These are phyloP conservation scores for Agapetus fuscipes DNA, from an alignment of 2,888 invertebrate genomes.

Conservation along the genomic window DNA sequence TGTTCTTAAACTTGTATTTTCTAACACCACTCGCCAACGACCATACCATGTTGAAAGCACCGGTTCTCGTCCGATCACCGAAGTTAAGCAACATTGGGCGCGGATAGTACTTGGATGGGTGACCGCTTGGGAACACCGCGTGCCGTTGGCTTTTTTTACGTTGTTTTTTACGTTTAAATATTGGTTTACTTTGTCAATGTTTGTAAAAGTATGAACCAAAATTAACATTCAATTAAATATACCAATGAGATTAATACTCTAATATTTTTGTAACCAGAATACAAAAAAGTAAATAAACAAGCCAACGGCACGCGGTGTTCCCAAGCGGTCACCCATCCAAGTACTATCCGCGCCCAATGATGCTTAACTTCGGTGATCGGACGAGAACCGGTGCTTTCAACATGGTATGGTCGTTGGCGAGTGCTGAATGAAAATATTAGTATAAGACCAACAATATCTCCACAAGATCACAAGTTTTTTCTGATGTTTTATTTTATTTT, in stretches of 20 bases:
- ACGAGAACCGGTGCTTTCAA: constrained; percentile 23
- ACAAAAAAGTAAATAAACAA: too few species aligned
- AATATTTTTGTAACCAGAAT: too few species aligned
- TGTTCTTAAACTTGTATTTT: too few species aligned
- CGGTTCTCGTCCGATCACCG: constrained; percentile 41
- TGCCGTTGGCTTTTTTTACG: constrained; percentile 25
- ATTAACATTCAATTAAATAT: too few species aligned
- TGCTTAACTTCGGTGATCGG: constrained; percentile 24
- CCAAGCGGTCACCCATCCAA: constrained; percentile 24
- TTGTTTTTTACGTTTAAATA: too few species aligned
- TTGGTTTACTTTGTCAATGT: too few species aligned
- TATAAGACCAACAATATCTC: too few species aligned
- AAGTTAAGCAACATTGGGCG: constrained; percentile 39
- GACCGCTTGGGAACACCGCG: constrained; percentile 32
- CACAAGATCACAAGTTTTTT: too few species aligned
- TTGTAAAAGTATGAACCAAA: too few species aligned
- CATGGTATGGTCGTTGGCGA: constrained; percentile 23
- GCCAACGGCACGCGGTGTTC: constrained; percentile 20
- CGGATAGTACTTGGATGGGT: constrained; percentile 34
- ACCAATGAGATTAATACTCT: too few species aligned
- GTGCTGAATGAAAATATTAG: too few species aligned
- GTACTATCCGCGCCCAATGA: constrained; percentile 23
- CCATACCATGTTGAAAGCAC: constrained; percentile 35
- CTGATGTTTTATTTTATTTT: too few species aligned
- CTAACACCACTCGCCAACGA: constrained; percentile 31